These are phyloP conservation scores for Nanorana parkeri DNA, from an alignment of 2,113 vertebrate species.

Conservation along the genomic window DNA sequence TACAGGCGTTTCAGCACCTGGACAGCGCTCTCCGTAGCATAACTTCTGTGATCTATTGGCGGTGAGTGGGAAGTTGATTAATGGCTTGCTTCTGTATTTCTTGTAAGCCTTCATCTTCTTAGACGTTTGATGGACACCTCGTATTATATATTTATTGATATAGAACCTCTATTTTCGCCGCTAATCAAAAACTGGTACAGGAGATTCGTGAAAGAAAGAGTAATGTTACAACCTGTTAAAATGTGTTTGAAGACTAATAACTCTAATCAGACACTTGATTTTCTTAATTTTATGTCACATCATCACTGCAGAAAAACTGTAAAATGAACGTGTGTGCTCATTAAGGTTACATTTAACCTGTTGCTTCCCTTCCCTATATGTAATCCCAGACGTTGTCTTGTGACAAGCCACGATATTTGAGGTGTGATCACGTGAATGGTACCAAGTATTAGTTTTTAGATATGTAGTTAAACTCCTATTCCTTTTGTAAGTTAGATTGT, in stretches of 20 bases:
- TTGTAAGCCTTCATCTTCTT: neutral
- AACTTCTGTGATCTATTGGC: conserved; percentile 20
- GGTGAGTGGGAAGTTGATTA: neutral
- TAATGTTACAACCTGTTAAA: conserved; percentile 2
- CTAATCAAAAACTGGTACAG: conserved; percentile 24
- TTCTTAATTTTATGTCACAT: neutral
- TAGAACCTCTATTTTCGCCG: conserved; percentile 16
- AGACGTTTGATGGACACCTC: neutral
- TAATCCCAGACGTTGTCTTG: no score
- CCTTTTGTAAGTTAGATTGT: no score
- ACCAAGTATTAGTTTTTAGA: no score
- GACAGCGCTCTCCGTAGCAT: neutral
- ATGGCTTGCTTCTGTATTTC: neutral
- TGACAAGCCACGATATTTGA: no score
- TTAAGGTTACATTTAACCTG: no score
- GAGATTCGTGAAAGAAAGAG: conserved; percentile 5
- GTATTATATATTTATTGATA: conserved; percentile 20
- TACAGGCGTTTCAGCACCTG: neutral
- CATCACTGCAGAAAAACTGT: no score
- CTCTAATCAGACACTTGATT: neutral
- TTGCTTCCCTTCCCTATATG: no score
- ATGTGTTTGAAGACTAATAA: neutral
- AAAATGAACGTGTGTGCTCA: no score
- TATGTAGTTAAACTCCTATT: no score
- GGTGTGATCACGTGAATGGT: no score